Base-by-base conservation (phyloP, 2,888 invertebrate species). In the Hirtodrosophila alboralis region DNA sequence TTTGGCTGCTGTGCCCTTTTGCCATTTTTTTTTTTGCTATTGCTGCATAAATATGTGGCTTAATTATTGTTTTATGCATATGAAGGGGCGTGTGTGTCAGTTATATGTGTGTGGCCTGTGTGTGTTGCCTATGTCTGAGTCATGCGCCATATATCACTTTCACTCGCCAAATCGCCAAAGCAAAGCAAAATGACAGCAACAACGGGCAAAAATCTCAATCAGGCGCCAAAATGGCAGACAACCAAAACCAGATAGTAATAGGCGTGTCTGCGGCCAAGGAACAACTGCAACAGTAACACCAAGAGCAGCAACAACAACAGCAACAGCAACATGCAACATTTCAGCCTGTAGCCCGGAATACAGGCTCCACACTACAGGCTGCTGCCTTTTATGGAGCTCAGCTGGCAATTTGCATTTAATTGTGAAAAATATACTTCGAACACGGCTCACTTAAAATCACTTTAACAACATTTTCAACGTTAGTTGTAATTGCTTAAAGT, bases 21-120 rank as follows among this genome's bases (percentile, higher is more conserved):
- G 67, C 58, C 47, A 16, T 75, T 62, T 61, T 72, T 70, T 54
- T 54, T 61, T 72, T 70, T 54, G 52, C 67, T 80, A 60, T 34
- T 53, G 65, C 45, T 45, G 78, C 83, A 74, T 74, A 78, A 84
- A 81, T 75, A 79, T 75, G 63, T 60, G 60, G 83, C 78, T 79
- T 79, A 79, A 79, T 81, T 79, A 68, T 81, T 78, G 60, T 81
- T 81, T 79, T 79, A 79, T 79, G 85, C 75, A 81, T 67, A 79
- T 81, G 83, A 84, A 75, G 76, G 70, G 66, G 57, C 53, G 74
- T 66, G 68, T 61, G 43, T 59, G n/a, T 33, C 14, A 41, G 31
- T 37, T 43, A 26, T 37, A 31, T 51, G 38, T 36, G 18, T 40
- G 36, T 10, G 26, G 26, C 36, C 37, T 58, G 45, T 48, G 38